Percentiles rank a stretch among this genome's conserved stretches.
Evolutionary conservation across 2,888 invertebrate genomes (phyloP).

Genomic region (Crematogaster levior): DNA sequence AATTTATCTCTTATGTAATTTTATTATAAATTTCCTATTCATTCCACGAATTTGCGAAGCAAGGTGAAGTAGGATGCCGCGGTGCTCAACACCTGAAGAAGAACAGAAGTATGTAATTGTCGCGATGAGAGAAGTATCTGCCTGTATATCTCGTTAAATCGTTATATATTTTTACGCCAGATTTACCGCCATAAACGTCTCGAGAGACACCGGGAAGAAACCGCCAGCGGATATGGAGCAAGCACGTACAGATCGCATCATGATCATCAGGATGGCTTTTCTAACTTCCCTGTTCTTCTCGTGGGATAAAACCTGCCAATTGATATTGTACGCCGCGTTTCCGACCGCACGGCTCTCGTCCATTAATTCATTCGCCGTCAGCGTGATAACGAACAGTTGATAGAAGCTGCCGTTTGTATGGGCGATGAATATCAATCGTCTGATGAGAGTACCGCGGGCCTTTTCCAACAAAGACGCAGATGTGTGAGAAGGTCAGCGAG

Average conservation of each 20-base stretch:
- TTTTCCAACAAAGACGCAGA: slow-evolving; percentile 42
- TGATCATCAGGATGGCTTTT: slow-evolving; percentile 55
- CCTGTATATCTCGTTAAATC: too few species aligned
- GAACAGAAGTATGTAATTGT: slow-evolving; percentile 11
- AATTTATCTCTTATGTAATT: slow-evolving; percentile 4
- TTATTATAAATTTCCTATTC: not conserved
- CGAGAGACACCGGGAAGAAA: slow-evolving; percentile 63
- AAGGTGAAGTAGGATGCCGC: slow-evolving; percentile 68
- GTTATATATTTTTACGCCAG: not conserved
- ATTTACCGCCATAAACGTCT: slow-evolving; percentile 64
- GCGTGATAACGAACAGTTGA: slow-evolving; percentile 61
- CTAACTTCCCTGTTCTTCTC: slow-evolving; percentile 26
- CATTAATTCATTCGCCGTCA: slow-evolving; percentile 55
- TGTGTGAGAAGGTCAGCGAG: slow-evolving; percentile 2
- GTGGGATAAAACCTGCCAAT: slow-evolving; percentile 33
- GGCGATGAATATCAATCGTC: slow-evolving; percentile 60
- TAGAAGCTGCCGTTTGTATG: slow-evolving; percentile 52
- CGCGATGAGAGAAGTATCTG: not conserved
- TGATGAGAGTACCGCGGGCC: slow-evolving; percentile 49
- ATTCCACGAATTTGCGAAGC: slow-evolving; percentile 58
- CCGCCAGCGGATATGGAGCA: slow-evolving; percentile 63
- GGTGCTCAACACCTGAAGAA: slow-evolving; percentile 63
- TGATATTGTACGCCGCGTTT: slow-evolving; percentile 44
- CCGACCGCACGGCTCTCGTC: slow-evolving; percentile 53
- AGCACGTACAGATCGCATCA: slow-evolving; percentile 61